These are phyloP conservation scores for Carabus problematicus DNA, from an alignment of 2,888 invertebrate genomes.

Conservation along the genomic window DNA sequence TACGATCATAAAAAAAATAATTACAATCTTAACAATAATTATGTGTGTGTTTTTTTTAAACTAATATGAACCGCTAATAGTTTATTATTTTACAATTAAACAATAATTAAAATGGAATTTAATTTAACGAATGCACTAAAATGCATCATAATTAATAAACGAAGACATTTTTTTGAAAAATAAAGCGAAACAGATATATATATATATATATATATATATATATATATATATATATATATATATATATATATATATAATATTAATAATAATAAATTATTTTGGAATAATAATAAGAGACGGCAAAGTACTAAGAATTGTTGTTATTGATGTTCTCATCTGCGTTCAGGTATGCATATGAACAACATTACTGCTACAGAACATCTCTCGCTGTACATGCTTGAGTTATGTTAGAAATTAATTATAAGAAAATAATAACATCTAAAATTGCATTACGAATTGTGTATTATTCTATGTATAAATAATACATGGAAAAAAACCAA, in stretches of 20 bases:
- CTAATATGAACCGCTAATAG: constrained; percentile 20
- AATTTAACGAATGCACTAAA: background rate
- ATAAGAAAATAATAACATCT: constrained; percentile 36
- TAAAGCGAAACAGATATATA: constrained; percentile 10
- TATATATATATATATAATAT: constrained; percentile 15
- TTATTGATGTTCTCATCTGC: too few species aligned
- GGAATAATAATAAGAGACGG: background rate
- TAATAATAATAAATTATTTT: constrained; percentile 34
- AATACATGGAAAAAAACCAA: constrained; percentile 33
- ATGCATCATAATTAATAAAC: too few species aligned
- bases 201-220: constrained; percentile 19
- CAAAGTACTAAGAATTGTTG: background rate
- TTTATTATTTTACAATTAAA: constrained; percentile 17
- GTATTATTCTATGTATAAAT: constrained; percentile 34
- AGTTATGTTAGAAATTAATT: constrained; percentile 4
- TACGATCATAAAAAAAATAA: constrained; percentile 32
- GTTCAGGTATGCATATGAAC: too few species aligned
- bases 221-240: constrained; percentile 14
- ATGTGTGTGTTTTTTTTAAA: too few species aligned
- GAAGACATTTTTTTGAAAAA: too few species aligned
- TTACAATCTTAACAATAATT: constrained; percentile 36
- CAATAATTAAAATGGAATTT: constrained; percentile 15
- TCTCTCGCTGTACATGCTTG: too few species aligned
- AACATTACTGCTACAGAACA: too few species aligned
- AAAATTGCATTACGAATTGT: constrained; percentile 33